Base-by-base conservation (phyloP, 2,797 vertebrate genomes). In the Selene dorsalis region DNA sequence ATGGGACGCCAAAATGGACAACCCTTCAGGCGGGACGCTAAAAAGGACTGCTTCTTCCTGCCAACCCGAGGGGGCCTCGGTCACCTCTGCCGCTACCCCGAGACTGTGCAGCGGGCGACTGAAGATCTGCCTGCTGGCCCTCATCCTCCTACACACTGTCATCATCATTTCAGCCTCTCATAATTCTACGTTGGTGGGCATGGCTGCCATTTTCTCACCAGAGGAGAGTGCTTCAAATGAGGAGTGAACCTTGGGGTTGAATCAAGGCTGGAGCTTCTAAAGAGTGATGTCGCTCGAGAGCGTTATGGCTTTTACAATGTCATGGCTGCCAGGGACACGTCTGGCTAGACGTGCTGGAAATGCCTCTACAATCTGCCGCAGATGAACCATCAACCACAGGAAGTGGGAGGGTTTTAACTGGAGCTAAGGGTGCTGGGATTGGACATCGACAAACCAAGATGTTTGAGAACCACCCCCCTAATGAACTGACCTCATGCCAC, bases 41-140 rank as follows among this genome's bases (percentile, higher is more conserved):
- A 91, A 91, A 93, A 94, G 93, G 87, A 94, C 93, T 89, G 89
- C 88, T 76, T 90, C 92, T 81, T 90, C 92, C 86, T 93, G 90
- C 84, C 85, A 85, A 66, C 91, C 91, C 13, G 87, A 91, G 84
- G 91, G 89, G 84, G 92, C 88, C 69, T 91, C 92, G 6, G 83
- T 89, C 82, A 91, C 90, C 75, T 90, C 93, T 12, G 84, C 89
- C 3, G 91, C 93, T 80, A 69, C 79, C 73, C 66, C 83, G 5
- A 92, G 90, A 89, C 92, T 92, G 78, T 93, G 91, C 84, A 91
- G 90, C 57, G 92, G 93, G 90, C 90, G 93, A 20, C 92, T 94
- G 92, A 94, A 94, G 90, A 91, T 94, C 89, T 94, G 93, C 89
- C 92, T 94, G 89, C 89, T 94, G 84, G 93, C 88, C 66, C 93